Conservation (phyloP, 2,797 vertebrate genomes). For the Triplophysa bombifrons region DNA sequence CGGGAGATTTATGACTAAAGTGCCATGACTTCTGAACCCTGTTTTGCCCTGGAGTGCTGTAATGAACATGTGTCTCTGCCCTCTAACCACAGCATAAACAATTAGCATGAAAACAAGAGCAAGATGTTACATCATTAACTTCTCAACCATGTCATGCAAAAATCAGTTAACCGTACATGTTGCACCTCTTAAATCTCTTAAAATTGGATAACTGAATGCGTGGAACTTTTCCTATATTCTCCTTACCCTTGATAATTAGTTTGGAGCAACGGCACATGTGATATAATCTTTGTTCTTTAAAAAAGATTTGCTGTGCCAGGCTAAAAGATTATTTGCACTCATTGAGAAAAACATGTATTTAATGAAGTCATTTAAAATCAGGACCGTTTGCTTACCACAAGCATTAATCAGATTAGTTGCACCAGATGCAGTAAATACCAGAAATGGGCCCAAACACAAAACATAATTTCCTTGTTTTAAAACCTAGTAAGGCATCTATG, state of each 20-base stretch:
- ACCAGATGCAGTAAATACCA: neutral
- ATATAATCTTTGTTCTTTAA: neutral
- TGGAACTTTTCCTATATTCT: neutral
- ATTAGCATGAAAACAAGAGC: conserved; percentile 55
- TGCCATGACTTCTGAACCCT: conserved; percentile 66
- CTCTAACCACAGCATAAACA: conserved; percentile 61
- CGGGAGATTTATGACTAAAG: conserved; percentile 66
- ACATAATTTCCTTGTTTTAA: neutral
- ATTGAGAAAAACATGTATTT: neutral
- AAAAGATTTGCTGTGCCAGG: neutral
- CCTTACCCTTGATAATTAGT: neutral
- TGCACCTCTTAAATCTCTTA: neutral
- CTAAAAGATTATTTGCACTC: neutral
- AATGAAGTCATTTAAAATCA: neutral
- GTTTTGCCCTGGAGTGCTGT: conserved; percentile 57
- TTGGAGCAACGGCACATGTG: neutral
- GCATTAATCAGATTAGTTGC: neutral
- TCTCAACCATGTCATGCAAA: conserved; percentile 15
- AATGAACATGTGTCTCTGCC: conserved; percentile 61
- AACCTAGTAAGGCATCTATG: neutral
- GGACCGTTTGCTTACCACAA: neutral
- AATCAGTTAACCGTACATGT: conserved; percentile 11
- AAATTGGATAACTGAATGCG: neutral
- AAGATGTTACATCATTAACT: conserved; percentile 31
- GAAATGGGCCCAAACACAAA: neutral